phyloP scores from a whole-genome alignment of 2,113 vertebrate species.

The Thermophis baileyi region DNA sequence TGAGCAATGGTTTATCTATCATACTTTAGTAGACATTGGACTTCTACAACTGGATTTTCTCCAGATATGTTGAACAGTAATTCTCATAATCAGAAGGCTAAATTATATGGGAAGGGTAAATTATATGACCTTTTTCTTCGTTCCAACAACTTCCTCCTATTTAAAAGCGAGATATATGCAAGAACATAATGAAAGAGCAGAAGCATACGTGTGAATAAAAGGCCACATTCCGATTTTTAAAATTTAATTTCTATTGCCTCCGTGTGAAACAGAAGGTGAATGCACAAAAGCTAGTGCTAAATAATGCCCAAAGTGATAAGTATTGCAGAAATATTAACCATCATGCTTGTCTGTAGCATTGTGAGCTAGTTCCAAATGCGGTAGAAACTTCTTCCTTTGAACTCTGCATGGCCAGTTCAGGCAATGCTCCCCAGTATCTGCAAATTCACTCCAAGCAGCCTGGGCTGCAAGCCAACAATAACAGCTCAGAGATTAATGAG shows the following conservation, averaged over 20 bases:
- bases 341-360: conserved; percentile 5
- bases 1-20: background rate
- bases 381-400: conserved; percentile 23
- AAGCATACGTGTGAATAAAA: conserved; percentile 20
- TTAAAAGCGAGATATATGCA: background rate
- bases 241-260: conserved; percentile 67
- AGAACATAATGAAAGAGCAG: background rate
- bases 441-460: conserved; percentile 30
- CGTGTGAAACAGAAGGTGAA: conserved; percentile 58
- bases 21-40: background rate
- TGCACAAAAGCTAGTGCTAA: conserved; percentile 56
- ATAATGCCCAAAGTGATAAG: conserved; percentile 60
- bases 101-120: background rate
- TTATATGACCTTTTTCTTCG: background rate
- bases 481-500: conserved; percentile 47
- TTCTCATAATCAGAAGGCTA: background rate
- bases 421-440: conserved; percentile 36
- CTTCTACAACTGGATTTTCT: background rate
- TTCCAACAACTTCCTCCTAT: background rate
- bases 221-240: conserved; percentile 35
- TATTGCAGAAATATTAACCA: conserved; percentile 26
- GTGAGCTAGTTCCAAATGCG: background rate
- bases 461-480: conserved; percentile 47
- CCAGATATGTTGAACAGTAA: background rate
- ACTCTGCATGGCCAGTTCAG: conserved; percentile 21